Percentiles rank a stretch among this genome's conserved stretches.
Evolutionary conservation across 2,797 vertebrate genomes (phyloP).

Genomic region (Craterocephalus amniculus): DNA sequence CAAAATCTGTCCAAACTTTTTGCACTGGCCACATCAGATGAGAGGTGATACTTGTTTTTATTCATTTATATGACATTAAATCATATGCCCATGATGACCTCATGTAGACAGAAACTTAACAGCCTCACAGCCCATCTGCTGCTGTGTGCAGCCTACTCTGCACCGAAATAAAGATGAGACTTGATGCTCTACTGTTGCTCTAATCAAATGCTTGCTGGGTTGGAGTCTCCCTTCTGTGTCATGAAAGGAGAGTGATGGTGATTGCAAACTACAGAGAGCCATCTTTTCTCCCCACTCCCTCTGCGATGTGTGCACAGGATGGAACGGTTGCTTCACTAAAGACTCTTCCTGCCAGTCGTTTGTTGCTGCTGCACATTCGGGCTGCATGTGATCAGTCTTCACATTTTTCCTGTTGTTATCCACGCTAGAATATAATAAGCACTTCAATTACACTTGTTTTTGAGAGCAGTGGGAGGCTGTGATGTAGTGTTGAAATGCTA

Average conservation of each 20-base stretch:
- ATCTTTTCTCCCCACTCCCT: conserved; percentile 55
- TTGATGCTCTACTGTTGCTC: conserved; percentile 60
- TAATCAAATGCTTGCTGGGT: conserved; percentile 75
- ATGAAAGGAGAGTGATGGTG: conserved; percentile 72
- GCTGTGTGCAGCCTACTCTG: conserved; percentile 21
- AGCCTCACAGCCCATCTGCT: conserved; percentile 32
- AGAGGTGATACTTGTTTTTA: background rate
- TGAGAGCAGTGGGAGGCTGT: conserved; percentile 33
- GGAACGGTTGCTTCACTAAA: conserved; percentile 23
- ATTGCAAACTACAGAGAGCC: conserved; percentile 73
- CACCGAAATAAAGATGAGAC: conserved; percentile 41
- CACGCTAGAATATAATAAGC: background rate
- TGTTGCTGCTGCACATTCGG: conserved; percentile 1
- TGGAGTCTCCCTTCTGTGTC: conserved; percentile 68
- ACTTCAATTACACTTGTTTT: conserved; percentile 9
- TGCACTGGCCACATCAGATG: background rate
- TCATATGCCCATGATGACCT: conserved; percentile 29
- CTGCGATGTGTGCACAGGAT: conserved; percentile 32
- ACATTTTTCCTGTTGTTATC: conserved; percentile 1
- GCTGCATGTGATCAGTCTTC: background rate
- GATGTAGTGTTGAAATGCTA: conserved; percentile 66
- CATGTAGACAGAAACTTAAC: conserved; percentile 1
- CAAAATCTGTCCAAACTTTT: background rate
- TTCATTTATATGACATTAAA: background rate
- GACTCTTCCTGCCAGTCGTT: conserved; percentile 2